Percentiles rank a stretch among this genome's conserved stretches.
phyloP scores from a whole-genome alignment of 2,888 invertebrate species.

The Chloromyia formosa region DNA sequence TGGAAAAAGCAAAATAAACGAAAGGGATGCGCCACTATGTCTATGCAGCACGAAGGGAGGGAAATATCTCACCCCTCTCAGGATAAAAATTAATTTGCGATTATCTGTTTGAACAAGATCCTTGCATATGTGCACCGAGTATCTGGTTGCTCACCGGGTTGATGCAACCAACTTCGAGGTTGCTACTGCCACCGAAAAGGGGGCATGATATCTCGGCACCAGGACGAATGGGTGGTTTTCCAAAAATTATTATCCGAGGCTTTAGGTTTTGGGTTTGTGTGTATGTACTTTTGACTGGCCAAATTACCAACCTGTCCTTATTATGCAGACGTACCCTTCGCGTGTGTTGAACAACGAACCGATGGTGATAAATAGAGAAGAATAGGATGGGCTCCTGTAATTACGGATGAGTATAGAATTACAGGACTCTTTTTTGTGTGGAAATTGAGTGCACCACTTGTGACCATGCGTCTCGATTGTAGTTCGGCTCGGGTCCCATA shows the following conservation, averaged over 20 bases:
- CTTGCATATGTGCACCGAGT: conserved; percentile 47
- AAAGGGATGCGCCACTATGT: conserved; percentile 43
- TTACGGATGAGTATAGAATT: conserved; percentile 59
- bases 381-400: conserved; percentile 52
- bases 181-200: not conserved
- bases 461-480: conserved; percentile 39
- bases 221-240: conserved; percentile 4
- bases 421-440: conserved; percentile 53
- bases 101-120: conserved; percentile 60
- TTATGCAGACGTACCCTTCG: conserved; percentile 24
- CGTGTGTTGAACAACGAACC: not conserved
- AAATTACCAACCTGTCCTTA: conserved; percentile 34
- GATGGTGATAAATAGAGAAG: not conserved
- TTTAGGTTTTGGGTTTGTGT: too few relatives aligned
- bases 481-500: conserved; percentile 45
- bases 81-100: conserved; percentile 63
- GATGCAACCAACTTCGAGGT: too few relatives aligned
- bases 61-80: conserved; percentile 35
- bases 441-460: conserved; percentile 40
- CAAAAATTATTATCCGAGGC: conserved; percentile 40
- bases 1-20: conserved; percentile 41
- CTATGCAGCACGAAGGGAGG: not conserved
- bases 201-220: not conserved
- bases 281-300: conserved; percentile 25
- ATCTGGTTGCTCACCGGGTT: not conserved